Conservation (phyloP, 2,797 vertebrate genomes). For the Ptychobarbus kaznakovi region DNA sequence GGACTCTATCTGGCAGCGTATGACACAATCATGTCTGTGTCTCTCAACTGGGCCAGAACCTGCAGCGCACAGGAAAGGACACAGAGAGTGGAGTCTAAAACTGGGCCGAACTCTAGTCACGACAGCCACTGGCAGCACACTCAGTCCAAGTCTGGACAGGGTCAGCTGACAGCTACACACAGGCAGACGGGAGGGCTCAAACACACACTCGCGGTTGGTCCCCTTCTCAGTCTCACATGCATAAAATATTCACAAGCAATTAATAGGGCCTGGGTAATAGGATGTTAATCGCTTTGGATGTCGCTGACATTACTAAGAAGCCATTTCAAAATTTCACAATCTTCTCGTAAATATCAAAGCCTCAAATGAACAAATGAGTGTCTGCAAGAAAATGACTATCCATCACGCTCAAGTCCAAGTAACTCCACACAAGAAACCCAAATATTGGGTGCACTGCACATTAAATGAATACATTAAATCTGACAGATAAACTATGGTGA, state of each 20-base stretch:
- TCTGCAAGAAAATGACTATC: not conserved
- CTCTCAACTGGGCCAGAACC: slow-evolving; percentile 61
- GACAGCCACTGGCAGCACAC: slow-evolving; percentile 62
- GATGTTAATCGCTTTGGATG: not conserved
- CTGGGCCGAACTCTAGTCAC: slow-evolving; percentile 63
- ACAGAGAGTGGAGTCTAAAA: slow-evolving; percentile 61
- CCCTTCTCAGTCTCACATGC: slow-evolving; percentile 30
- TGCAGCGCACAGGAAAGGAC: slow-evolving; percentile 62
- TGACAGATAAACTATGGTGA: not conserved
- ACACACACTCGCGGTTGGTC: slow-evolving; percentile 16
- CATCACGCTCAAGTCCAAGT: not conserved
- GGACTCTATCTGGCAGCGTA: slow-evolving; percentile 56
- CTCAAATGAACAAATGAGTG: not conserved
- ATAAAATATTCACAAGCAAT: slow-evolving; percentile 35
- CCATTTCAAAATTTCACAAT: not conserved
- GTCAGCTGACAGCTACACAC: slow-evolving; percentile 55
- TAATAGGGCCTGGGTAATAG: slow-evolving; percentile 23
- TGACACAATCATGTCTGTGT: slow-evolving; percentile 58
- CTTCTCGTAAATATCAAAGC: not conserved
- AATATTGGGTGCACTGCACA: not conserved
- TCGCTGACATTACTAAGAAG: not conserved
- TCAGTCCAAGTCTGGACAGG: slow-evolving; percentile 63
- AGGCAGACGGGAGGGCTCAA: slow-evolving; percentile 21
- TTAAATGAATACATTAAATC: not conserved
- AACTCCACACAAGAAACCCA: not conserved